A percentile compares a stretch with the other conserved stretches of the same genome.
phyloP scores from a whole-genome alignment of 2,113 vertebrate species.

The Phalacrocorax brasilianus region DNA sequence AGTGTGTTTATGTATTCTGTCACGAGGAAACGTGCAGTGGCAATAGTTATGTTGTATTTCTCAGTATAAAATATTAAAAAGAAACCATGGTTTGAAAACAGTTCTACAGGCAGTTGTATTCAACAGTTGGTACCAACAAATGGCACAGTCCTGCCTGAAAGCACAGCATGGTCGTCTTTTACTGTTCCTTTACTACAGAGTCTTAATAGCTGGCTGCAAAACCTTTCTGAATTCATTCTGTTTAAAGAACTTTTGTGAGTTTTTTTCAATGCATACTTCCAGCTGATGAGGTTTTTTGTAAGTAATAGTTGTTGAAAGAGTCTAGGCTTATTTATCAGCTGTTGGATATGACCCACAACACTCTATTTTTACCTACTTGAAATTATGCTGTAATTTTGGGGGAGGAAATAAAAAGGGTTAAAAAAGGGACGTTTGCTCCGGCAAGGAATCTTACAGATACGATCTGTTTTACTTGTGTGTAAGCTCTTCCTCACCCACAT shows the following conservation, averaged over 20 bases:
- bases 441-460: neutral
- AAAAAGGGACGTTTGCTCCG: neutral
- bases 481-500: slow-evolving; percentile 13
- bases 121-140: slow-evolving; percentile 39
- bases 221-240: slow-evolving; percentile 1
- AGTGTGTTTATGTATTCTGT: slow-evolving; percentile 26
- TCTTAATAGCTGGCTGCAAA: slow-evolving; percentile 46
- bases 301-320: neutral
- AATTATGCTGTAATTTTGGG: neutral
- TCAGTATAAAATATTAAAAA: neutral
- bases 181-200: neutral
- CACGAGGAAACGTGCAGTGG: neutral
- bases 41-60: neutral
- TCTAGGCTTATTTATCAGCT: slow-evolving; percentile 16
- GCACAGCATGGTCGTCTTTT: slow-evolving; percentile 30
- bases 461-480: neutral
- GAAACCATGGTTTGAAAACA: slow-evolving; percentile 1
- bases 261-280: slow-evolving; percentile 36
- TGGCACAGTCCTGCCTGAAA: slow-evolving; percentile 29
- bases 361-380: slow-evolving; percentile 24
- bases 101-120: slow-evolving; percentile 1
- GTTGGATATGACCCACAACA: slow-evolving; percentile 17
- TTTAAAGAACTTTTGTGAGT: slow-evolving; percentile 34
- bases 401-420: neutral
- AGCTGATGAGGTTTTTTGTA: neutral